These are phyloP conservation scores for Congeria kusceri DNA, from an alignment of 2,888 invertebrate species.

Conservation along the genomic window DNA sequence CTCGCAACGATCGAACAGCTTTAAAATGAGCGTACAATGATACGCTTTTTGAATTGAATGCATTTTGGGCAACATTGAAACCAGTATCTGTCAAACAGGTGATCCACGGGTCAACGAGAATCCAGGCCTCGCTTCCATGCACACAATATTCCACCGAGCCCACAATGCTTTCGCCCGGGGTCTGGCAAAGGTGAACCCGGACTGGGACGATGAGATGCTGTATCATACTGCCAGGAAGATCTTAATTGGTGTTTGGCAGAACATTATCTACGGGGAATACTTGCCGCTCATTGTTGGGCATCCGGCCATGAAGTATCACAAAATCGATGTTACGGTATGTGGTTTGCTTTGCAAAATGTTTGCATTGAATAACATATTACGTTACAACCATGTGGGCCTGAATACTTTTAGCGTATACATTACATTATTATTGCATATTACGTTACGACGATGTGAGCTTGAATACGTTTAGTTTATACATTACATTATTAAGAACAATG, in stretches of 20 bases:
- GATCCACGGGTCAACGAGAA: conserved; percentile 61
- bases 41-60: too few relatives aligned
- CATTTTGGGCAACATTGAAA: not conserved
- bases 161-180: conserved; percentile 59
- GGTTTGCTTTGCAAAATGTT: not conserved
- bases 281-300: conserved; percentile 88
- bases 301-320: conserved; percentile 8
- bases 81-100: conserved; percentile 33
- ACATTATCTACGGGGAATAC: conserved; percentile 41
- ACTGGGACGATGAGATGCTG: conserved; percentile 58
- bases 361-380: too few relatives aligned
- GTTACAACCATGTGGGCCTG: too few relatives aligned
- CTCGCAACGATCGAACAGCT: too few relatives aligned
- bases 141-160: conserved; percentile 63
- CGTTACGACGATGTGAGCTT: too few relatives aligned
- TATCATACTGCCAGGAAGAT: conserved; percentile 63
- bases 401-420: too few relatives aligned
- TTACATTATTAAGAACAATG: too few relatives aligned
- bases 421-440: too few relatives aligned
- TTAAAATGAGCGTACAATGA: too few relatives aligned
- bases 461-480: too few relatives aligned
- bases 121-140: conserved; percentile 55
- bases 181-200: conserved; percentile 24
- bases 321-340: conserved; percentile 85
- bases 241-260: conserved; percentile 49